Conservation (phyloP, 2,113 vertebrate genomes). For the Misgurnus mizolepis region DNA sequence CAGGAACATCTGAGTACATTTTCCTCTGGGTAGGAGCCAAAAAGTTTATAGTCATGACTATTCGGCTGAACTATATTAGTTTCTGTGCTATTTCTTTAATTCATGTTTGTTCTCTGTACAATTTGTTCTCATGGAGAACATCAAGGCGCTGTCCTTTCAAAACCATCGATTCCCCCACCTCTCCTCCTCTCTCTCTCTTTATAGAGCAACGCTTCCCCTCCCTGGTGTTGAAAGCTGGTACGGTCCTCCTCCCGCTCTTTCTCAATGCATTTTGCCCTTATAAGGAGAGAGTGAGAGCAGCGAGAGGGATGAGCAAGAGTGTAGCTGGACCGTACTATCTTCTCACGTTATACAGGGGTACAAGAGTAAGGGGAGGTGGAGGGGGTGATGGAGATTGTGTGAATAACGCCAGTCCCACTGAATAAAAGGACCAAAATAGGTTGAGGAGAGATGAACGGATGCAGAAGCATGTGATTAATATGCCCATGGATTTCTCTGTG, state of each 20-base stretch:
- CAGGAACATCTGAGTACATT: too few species aligned
- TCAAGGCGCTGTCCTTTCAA: conserved; percentile 61
- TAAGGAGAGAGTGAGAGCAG: conserved; percentile 75
- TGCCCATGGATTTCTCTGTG: conserved; percentile 44
- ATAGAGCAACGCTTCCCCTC: conserved; percentile 64
- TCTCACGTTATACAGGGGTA: conserved; percentile 66
- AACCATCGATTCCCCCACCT: conserved; percentile 52
- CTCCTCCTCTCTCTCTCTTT: conserved; percentile 35
- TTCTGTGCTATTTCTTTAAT: not conserved
- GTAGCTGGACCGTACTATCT: conserved; percentile 75
- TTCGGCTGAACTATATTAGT: not conserved
- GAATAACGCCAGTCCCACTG: conserved; percentile 60
- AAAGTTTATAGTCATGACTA: not conserved
- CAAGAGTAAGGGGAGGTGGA: conserved; percentile 23
- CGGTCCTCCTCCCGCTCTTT: conserved; percentile 67
- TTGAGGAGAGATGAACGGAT: conserved; percentile 25
- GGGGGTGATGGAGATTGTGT: conserved; percentile 45
- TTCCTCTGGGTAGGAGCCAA: not conserved
- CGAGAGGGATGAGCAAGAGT: conserved; percentile 45
- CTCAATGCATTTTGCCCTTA: conserved; percentile 82
- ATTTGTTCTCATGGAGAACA: conserved; percentile 1
- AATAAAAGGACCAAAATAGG: conserved; percentile 71
- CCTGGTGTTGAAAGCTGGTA: conserved; percentile 70
- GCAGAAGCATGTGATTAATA: conserved; percentile 40
- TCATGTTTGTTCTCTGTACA: not conserved